A percentile compares a stretch with the other conserved stretches of the same genome.
Evolutionary conservation across 2,888 invertebrate genomes (phyloP).

Genomic region (Litoditis marina): DNA sequence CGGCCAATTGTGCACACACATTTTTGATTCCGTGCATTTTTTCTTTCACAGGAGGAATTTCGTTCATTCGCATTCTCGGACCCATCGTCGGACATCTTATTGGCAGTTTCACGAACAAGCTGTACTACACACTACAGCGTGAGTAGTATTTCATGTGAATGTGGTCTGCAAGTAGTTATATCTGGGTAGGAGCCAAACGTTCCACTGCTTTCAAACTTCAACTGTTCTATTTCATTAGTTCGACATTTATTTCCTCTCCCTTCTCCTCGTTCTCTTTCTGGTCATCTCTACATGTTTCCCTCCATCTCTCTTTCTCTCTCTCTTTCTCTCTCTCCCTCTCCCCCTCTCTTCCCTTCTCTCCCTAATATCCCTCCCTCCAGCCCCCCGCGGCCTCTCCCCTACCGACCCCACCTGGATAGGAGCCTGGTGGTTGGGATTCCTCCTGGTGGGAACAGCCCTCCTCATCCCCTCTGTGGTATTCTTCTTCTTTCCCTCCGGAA

Average conservation of each 20-base stretch:
- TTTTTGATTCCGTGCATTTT: too few relatives aligned
- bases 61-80: constrained; percentile 60
- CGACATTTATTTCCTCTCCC: too few relatives aligned
- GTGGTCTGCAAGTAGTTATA: background rate
- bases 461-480: constrained; percentile 59
- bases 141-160: too few relatives aligned
- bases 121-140: constrained; percentile 54
- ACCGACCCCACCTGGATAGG: constrained; percentile 65
- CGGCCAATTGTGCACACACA: background rate
- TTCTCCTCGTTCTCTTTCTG: too few relatives aligned
- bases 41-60: constrained; percentile 58
- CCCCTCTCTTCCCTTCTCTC: background rate
- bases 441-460: constrained; percentile 50
- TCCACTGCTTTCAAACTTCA: too few relatives aligned
- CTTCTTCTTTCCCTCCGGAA: constrained; percentile 61
- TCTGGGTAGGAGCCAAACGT: too few relatives aligned
- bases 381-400: constrained; percentile 51
- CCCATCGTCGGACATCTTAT: constrained; percentile 61
- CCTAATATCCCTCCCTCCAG: constrained; percentile 21
- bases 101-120: constrained; percentile 54
- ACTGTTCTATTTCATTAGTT: too few relatives aligned
- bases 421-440: constrained; percentile 65
- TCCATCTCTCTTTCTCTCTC: too few relatives aligned
- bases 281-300: too few relatives aligned
- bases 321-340: too few relatives aligned